A percentile compares a stretch with the other conserved stretches of the same genome.
phyloP scores from a whole-genome alignment of 1,140 invertebrate genomes.

The Prorops nasuta region DNA sequence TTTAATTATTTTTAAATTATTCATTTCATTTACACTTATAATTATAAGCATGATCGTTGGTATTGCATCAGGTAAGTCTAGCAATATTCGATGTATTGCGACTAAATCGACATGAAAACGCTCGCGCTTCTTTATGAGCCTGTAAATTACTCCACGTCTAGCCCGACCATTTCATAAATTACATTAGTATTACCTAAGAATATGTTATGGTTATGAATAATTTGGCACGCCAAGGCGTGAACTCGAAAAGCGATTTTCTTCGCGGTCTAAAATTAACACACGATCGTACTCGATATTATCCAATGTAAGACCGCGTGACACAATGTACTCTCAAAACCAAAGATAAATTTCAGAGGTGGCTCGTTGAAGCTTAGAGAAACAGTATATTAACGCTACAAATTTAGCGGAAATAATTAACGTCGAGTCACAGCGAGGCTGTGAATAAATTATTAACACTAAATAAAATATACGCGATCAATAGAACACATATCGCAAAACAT shows the following conservation, averaged over 20 bases:
- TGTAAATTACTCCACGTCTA: not conserved
- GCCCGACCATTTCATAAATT: not conserved
- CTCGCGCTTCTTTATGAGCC: not conserved
- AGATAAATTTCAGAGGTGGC: not conserved
- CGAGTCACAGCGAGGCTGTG: not conserved
- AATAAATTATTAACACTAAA: no score
- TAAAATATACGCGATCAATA: no score
- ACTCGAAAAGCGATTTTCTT: not conserved
- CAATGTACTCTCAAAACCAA: not conserved
- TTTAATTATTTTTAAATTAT: no score
- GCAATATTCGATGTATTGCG: no score
- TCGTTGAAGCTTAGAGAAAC: not conserved
- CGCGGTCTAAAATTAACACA: not conserved
- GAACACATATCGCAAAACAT: no score
- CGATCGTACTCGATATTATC: not conserved
- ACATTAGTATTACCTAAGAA: not conserved
- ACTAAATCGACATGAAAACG: constrained; percentile 1
- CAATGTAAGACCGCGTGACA: not conserved
- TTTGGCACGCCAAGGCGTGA: not conserved
- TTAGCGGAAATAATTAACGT: not conserved
- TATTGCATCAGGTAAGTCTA: no score
- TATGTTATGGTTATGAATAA: not conserved
- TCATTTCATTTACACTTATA: no score
- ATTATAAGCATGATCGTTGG: no score
- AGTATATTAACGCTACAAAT: not conserved